Conservation (phyloP, 2,113 vertebrate species). For the Procavia capensis region DNA sequence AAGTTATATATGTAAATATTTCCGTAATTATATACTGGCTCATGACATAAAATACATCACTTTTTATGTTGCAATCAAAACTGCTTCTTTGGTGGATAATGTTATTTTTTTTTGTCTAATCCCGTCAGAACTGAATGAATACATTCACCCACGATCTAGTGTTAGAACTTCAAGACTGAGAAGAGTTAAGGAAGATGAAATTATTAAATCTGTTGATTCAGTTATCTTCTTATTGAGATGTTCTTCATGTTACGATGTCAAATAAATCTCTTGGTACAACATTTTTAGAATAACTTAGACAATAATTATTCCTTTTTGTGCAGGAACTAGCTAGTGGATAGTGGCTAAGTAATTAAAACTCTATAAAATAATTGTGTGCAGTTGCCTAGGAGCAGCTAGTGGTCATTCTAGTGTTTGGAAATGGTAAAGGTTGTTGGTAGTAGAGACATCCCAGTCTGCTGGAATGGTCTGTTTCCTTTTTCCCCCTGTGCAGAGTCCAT, state of each 20-base stretch:
- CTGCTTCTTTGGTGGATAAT: neutral
- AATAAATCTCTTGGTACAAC: neutral
- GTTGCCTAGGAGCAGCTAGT: neutral
- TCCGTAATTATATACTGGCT: neutral
- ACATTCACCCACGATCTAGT: neutral
- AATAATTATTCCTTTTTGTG: neutral
- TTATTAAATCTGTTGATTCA: neutral
- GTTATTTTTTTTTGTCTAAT: neutral
- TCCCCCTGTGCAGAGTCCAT: neutral
- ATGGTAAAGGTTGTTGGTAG: neutral
- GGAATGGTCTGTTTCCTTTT: neutral
- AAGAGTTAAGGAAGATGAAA: neutral
- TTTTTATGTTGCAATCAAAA: neutral
- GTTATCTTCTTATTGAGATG: neutral
- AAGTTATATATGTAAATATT: neutral
- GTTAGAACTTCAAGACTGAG: neutral
- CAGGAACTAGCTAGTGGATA: neutral
- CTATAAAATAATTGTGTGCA: neutral
- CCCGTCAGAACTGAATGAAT: neutral
- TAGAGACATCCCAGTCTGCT: neutral
- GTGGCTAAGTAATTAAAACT: neutral
- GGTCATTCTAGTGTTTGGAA: neutral
- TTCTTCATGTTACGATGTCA: neutral
- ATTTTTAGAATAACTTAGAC: constrained; percentile 6
- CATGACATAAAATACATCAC: constrained; percentile 1